These are phyloP conservation scores for Carcharodon carcharias DNA, from an alignment of 2,797 vertebrate genomes.

Conservation along the genomic window DNA sequence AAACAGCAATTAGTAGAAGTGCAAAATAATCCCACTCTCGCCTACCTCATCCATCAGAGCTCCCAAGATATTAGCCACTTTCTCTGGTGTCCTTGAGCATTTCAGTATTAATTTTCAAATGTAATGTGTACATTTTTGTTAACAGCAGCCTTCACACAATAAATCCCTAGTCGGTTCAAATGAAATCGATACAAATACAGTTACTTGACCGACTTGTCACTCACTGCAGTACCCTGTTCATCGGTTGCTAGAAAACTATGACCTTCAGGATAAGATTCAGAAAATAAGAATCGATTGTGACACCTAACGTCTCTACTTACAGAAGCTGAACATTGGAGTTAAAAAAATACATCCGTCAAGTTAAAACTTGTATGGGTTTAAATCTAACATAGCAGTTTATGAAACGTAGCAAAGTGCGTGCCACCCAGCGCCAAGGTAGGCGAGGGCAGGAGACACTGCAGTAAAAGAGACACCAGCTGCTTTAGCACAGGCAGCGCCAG, in stretches of 20 bases:
- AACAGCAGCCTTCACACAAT: neutral
- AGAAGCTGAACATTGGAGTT: neutral
- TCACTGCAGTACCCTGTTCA: conserved; percentile 7
- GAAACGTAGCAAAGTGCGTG: conserved; percentile 24
- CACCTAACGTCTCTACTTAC: neutral
- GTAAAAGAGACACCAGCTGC: neutral
- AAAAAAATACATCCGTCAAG: neutral
- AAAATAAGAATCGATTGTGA: neutral
- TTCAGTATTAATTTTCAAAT: neutral
- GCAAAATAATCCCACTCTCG: neutral
- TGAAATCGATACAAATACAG: conserved; percentile 9
- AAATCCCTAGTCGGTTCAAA: conserved; percentile 5
- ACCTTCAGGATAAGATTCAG: neutral
- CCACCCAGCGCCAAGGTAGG: neutral
- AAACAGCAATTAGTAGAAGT: neutral
- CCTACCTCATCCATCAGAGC: neutral
- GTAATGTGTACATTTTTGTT: neutral
- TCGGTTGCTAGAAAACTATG: neutral
- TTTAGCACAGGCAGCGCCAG: neutral
- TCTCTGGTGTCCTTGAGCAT: neutral
- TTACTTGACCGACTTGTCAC: conserved; percentile 2
- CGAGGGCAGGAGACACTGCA: neutral
- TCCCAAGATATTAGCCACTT: neutral
- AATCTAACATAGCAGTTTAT: neutral
- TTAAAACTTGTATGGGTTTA: neutral